phyloP scores from a whole-genome alignment of 1,140 invertebrate genomes.

The Vanessa tameamea region DNA sequence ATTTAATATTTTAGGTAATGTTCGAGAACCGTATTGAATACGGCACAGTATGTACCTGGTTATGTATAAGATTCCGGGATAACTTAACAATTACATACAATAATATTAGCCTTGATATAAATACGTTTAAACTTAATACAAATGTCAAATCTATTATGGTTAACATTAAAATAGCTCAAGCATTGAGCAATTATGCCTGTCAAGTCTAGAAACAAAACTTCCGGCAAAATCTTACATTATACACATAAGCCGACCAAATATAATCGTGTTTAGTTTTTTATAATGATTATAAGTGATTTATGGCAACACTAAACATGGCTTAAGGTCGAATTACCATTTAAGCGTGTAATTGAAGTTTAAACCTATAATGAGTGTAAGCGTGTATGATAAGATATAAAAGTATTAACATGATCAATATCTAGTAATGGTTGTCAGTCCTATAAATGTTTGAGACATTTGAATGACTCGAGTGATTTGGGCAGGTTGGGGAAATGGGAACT shows the following conservation, averaged over 20 bases:
- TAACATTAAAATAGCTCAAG: too few species aligned
- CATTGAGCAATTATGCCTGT: too few species aligned
- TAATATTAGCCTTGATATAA: too few species aligned
- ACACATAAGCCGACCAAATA: neutral
- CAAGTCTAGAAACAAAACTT: too few species aligned
- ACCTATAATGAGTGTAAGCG: slow-evolving; percentile 11
- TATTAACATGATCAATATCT: slow-evolving; percentile 1
- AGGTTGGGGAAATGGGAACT: neutral
- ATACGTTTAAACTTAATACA: too few species aligned
- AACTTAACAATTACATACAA: too few species aligned
- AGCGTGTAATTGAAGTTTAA: slow-evolving; percentile 45
- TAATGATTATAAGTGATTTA: slow-evolving; percentile 24
- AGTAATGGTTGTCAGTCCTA: slow-evolving; percentile 1
- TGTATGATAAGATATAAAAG: neutral
- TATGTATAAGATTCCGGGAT: too few species aligned
- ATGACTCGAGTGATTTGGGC: neutral
- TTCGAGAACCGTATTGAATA: too few species aligned
- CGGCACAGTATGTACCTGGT: too few species aligned
- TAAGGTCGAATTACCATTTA: slow-evolving; percentile 31
- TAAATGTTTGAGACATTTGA: neutral
- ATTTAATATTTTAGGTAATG: too few species aligned
- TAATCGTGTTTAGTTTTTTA: slow-evolving; percentile 4
- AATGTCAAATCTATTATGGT: too few species aligned
- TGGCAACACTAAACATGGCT: slow-evolving; percentile 9
- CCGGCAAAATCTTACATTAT: neutral